Base-by-base conservation (phyloP, 2,113 vertebrate species). In the Myxocyprinus asiaticus region DNA sequence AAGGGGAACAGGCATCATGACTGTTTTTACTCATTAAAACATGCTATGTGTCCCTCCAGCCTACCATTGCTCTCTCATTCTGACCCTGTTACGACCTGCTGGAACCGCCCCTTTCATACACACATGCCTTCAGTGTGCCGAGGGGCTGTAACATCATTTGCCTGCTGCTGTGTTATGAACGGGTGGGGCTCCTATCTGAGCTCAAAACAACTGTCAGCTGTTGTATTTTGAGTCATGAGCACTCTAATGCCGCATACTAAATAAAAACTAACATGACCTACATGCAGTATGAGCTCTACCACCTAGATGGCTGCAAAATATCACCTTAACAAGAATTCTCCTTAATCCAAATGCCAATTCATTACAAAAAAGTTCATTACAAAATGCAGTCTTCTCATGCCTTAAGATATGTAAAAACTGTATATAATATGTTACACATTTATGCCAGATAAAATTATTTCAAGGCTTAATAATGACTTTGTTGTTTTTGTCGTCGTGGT, bases 81-180 rank as follows among this genome's bases (percentile, higher is more conserved):
- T 56, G 45, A 17, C 76, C 88, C 82, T 77, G 91, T 82, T 83
- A 77, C 56, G 65, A 77, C 91, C 43, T 87, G 91, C 15, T 45
- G 9, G 22, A 65, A 63, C 70, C 44, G 73, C 72, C 78, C 47
- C 6, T 7, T n/a, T 73, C 81, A 33, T 33, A 33, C 62, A 59
- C 15, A 48, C 80, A 78, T 81, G 61, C 79, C 78, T 79, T 66
- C 79, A 80, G 75, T 78, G 68, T 83, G 77, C 6, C 61, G 9
- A 81, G 80, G 61, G 43, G 47, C 68, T 45, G 72, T 88, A 88
- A 90, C 84, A 85, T 89, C 90, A 92, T 82, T 61, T 55, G 56
- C 58, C 48, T 68, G 43, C 77, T 70, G 87, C 74, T 5, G 77
- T 58, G 81, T 78, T 73, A 80, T 50, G 81, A 82, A 70, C 65